phyloP scores from a whole-genome alignment of 2,113 vertebrate genomes.

The Podocnemis expansa region DNA sequence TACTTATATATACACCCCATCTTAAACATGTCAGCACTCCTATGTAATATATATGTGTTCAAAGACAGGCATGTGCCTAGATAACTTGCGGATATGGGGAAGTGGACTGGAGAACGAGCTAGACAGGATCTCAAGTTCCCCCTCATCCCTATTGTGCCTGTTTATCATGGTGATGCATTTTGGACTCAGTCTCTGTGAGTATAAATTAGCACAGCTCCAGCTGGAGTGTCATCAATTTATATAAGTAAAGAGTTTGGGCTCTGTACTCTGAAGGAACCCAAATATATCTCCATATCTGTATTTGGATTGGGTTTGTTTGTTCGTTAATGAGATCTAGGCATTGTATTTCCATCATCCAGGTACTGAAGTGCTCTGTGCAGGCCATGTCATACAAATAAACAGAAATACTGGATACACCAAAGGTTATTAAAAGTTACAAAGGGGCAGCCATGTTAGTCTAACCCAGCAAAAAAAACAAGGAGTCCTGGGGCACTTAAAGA shows the following conservation, averaged over 20 bases:
- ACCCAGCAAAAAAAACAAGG: no score
- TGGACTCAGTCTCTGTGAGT: neutral
- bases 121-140: neutral
- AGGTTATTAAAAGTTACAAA: conserved; percentile 4
- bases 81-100: neutral
- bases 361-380: conserved; percentile 41
- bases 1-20: neutral
- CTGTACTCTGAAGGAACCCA: neutral
- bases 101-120: neutral
- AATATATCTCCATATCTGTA: conserved; percentile 11
- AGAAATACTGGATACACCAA: conserved; percentile 12
- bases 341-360: conserved; percentile 54
- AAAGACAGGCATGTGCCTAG: fast-evolving
- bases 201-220: neutral
- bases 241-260: neutral
- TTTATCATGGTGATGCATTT: neutral
- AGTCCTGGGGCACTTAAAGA: no score
- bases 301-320: conserved; percentile 29
- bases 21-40: neutral
- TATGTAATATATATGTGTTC: neutral
- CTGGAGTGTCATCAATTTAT: neutral
- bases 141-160: neutral
- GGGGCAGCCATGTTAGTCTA: no score
- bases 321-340: conserved; percentile 39
- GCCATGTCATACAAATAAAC: conserved; percentile 20